A percentile compares a stretch with the other conserved stretches of the same genome.
These are phyloP conservation scores for Eolophus roseicapilla DNA, from an alignment of 2,113 vertebrate species.

Conservation along the genomic window DNA sequence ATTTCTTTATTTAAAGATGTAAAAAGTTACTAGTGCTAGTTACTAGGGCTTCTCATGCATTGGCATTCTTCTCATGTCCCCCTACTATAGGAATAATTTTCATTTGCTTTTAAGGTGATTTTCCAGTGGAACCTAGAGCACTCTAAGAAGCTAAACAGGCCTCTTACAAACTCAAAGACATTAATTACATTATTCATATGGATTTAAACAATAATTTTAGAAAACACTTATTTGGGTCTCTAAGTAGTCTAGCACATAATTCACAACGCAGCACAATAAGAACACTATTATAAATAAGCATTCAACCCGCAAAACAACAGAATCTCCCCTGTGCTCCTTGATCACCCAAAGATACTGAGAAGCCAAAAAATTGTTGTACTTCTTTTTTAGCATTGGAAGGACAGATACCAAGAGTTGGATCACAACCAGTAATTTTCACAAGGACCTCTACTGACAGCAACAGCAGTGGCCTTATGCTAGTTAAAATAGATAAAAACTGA, in stretches of 20 bases:
- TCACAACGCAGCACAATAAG: not conserved
- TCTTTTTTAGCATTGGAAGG: not conserved
- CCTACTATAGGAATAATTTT: not conserved
- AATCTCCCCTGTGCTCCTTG: not conserved
- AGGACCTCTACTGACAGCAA: not conserved
- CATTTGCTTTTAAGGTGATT: not conserved
- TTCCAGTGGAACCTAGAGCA: not conserved
- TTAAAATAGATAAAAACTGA: not conserved
- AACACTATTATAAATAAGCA: not conserved
- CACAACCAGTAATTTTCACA: not conserved
- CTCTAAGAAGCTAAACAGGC: not conserved
- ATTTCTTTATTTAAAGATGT: not conserved
- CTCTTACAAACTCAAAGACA: not conserved
- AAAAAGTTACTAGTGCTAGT: not conserved
- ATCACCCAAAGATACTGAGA: not conserved
- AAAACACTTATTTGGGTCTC: not conserved
- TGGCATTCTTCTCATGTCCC: not conserved
- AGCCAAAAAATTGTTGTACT: not conserved
- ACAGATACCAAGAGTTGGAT: not conserved
- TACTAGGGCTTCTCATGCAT: not conserved
- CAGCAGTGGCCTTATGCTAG: not conserved
- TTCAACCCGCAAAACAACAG: not conserved
- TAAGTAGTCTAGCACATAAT: not conserved
- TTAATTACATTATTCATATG: not conserved
- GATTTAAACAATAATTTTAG: not conserved